A percentile compares a stretch with the other conserved stretches of the same genome.
phyloP scores from a whole-genome alignment of 2,888 invertebrate species.

The Poecilobothrus nobilitatus region DNA sequence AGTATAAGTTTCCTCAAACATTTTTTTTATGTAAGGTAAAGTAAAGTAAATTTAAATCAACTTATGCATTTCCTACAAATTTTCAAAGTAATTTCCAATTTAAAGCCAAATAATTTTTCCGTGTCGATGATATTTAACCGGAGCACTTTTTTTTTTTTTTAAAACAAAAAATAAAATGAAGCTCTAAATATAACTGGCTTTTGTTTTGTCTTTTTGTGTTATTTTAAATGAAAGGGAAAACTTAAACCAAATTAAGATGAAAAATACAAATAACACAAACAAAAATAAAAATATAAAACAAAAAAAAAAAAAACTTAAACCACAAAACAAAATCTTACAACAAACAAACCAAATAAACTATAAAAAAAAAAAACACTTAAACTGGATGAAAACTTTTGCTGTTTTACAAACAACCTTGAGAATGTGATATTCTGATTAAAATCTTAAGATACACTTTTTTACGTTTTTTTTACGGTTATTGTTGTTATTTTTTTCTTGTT shows the following conservation, averaged over 20 bases:
- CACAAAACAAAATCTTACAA: too few relatives aligned
- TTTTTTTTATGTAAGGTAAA: too few relatives aligned
- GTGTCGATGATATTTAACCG: neutral
- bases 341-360: too few relatives aligned
- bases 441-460: neutral
- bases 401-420: constrained; percentile 6
- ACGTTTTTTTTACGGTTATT: too few relatives aligned
- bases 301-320: neutral
- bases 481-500: too few relatives aligned
- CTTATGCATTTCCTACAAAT: too few relatives aligned
- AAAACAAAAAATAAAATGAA: neutral
- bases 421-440: neutral
- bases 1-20: too few relatives aligned
- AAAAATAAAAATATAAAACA: too few relatives aligned
- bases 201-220: neutral
- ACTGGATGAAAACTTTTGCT: neutral
- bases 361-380: neutral
- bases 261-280: neutral
- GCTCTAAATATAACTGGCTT: neutral
- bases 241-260: neutral
- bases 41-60: too few relatives aligned
- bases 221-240: neutral
- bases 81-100: too few relatives aligned
- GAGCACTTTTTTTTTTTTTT: neutral
- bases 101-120: neutral